Conservation (phyloP, 2,888 invertebrate species). For the Ormyrus rosae region DNA sequence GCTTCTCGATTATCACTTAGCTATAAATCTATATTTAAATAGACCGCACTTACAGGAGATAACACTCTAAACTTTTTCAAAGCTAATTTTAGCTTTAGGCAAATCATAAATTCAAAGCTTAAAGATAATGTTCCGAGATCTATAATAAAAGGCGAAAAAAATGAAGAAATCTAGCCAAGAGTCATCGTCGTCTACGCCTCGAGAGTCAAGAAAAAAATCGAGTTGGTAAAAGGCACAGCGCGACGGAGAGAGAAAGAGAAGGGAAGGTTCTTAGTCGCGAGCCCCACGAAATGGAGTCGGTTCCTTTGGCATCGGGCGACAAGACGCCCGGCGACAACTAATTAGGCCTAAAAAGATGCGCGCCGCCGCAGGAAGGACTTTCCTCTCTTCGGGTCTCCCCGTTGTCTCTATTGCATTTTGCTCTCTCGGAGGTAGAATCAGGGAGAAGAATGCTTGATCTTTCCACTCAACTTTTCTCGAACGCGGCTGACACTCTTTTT, state of each 20-base stretch:
- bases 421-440: slow-evolving; percentile 3
- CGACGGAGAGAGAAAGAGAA: slow-evolving; percentile 51
- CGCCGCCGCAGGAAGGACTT: slow-evolving; percentile 36
- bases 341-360: slow-evolving; percentile 74
- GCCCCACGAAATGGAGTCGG: slow-evolving; percentile 63
- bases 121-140: too few species aligned
- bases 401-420: slow-evolving; percentile 5
- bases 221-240: slow-evolving; percentile 44
- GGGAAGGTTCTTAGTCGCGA: slow-evolving; percentile 58
- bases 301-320: slow-evolving; percentile 62
- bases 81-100: too few species aligned
- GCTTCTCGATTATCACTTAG: too few species aligned
- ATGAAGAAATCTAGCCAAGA: slow-evolving; percentile 12
- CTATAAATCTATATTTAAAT: too few species aligned
- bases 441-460: neutral
- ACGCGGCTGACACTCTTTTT: slow-evolving; percentile 14
- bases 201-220: neutral
- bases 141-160: slow-evolving; percentile 2
- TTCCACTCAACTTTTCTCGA: slow-evolving; percentile 18
- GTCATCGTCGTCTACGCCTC: neutral
- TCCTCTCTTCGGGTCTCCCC: slow-evolving; percentile 22
- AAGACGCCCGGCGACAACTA: slow-evolving; percentile 74
- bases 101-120: too few species aligned
- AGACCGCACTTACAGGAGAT: too few species aligned
- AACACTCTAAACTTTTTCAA: too few species aligned